Base-by-base conservation (phyloP, 2,888 invertebrate genomes). In the Onchidella celtica region DNA sequence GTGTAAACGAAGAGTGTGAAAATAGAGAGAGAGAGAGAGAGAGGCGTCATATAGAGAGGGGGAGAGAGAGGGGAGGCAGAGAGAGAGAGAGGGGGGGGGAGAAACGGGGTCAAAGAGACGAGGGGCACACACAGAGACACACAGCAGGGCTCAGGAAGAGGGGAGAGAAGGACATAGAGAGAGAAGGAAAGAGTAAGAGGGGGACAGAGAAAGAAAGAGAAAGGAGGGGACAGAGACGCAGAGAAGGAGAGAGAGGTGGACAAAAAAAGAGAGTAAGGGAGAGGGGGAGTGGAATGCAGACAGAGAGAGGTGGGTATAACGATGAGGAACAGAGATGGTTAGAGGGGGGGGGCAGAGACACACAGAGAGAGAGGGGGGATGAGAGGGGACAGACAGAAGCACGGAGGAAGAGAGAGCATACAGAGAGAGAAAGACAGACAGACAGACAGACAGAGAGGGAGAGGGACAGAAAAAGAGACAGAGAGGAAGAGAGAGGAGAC, bases 371-470 rank as follows among this genome's bases (percentile, higher is more conserved):
- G 29, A 24, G 36, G 27, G 38, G 34, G 36, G 34, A 61, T 6
- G 38, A 29, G n/a, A 36, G 27, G 24, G 38, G 32, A 36, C 36
- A n/a, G 27, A 24, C 11, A 36, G 34, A 27, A 61, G 34, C n/a
- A n/a, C 9, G 32, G 27, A 36, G n/a, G 36, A 55, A 75, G 38
- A 24, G 27, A 24, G n/a, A 61, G 27, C 4, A 24, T 36, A n/a
- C 9, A 70, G 34, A 38, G 21, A 34, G n/a, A 69, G 78, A 69
- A 57, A 59, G 29, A 69, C 57, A 57, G 34, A n/a, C 24, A 69
- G 27, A 47, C 24, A 38, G 29, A 66, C 47, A 40, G 47, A 29
- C 38, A 70, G 70, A 29, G 11, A 29, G 24, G 27, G 57, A 40
- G 36, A 32, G 61, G 36, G 61, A 36, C 6, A 32, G 34, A 29